phyloP scores from a whole-genome alignment of 2,888 invertebrate genomes.

The Amphipoea lucens region DNA sequence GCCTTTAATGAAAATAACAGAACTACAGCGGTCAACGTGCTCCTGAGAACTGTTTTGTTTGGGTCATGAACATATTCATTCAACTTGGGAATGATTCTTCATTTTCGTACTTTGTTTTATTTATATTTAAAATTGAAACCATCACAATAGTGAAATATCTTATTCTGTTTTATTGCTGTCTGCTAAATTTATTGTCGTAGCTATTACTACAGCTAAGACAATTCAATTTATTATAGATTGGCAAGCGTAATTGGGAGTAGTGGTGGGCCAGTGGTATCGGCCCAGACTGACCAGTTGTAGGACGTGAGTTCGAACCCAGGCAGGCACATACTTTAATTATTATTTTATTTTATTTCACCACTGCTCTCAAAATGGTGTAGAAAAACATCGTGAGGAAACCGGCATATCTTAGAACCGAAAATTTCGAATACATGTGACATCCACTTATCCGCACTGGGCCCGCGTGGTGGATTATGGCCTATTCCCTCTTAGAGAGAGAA shows the following conservation, averaged over 20 bases:
- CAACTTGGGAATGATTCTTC: conserved; percentile 22
- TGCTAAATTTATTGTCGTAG: neutral
- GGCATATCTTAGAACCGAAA: neutral
- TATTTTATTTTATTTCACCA: neutral
- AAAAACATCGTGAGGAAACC: neutral
- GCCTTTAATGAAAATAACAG: conserved; percentile 77
- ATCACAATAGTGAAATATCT: neutral
- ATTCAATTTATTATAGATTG: neutral
- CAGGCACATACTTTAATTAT: neutral
- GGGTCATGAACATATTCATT: conserved; percentile 49
- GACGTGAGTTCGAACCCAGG: neutral
- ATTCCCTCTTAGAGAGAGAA: no score
- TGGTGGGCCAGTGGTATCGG: neutral
- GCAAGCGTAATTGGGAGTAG: neutral
- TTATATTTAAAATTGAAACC: conserved; percentile 4
- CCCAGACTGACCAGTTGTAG: neutral
- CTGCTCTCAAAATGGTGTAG: neutral
- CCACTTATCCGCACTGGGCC: neutral
- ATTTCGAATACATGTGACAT: neutral
- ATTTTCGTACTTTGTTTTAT: conserved; percentile 13
- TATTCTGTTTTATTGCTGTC: neutral
- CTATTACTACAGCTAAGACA: neutral
- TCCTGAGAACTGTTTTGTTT: conserved; percentile 76
- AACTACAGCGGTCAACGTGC: conserved; percentile 78
- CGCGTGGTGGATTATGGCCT: neutral